A percentile compares a stretch with the other conserved stretches of the same genome.
Evolutionary conservation across 2,113 vertebrate genomes (phyloP).

Genomic region (Python bivittatus): DNA sequence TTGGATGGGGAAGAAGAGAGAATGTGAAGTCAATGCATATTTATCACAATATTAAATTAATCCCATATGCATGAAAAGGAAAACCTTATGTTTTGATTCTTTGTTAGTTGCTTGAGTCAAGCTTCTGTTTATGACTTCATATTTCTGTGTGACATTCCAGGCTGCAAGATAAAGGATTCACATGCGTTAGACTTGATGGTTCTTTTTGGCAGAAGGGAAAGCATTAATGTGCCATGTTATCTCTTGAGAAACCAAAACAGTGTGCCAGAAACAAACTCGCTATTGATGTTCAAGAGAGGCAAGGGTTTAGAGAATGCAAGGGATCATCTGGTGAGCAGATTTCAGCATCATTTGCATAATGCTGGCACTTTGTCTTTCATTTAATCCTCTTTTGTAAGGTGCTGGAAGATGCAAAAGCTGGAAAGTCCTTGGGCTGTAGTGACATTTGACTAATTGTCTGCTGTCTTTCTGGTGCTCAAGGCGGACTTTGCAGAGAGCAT

Average conservation of each 20-base stretch:
- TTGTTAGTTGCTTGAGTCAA: not conserved
- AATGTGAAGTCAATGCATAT: not conserved
- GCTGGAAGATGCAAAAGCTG: slow-evolving; percentile 1
- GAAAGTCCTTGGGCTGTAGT: not conserved
- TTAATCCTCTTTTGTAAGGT: slow-evolving; percentile 5
- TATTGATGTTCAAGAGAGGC: slow-evolving; percentile 2
- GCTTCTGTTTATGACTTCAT: slow-evolving; percentile 25
- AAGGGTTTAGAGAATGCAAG: slow-evolving; percentile 13
- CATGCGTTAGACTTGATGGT: not conserved
- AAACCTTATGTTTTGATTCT: not conserved
- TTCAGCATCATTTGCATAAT: slow-evolving; percentile 21
- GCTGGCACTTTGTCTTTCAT: slow-evolving; percentile 11
- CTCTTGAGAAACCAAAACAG: slow-evolving; percentile 20
- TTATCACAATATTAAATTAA: slow-evolving; percentile 30
- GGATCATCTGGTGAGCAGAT: slow-evolving; percentile 30
- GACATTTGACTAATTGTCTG: not conserved
- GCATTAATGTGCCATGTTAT: not conserved
- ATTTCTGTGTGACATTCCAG: not conserved
- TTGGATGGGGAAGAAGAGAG: slow-evolving; percentile 40
- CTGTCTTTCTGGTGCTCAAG: not conserved
- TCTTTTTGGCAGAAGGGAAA: slow-evolving; percentile 22
- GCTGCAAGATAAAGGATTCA: not conserved
- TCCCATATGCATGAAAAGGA: not conserved
- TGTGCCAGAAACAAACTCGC: slow-evolving; percentile 25
- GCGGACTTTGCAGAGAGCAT: not conserved